Base-by-base conservation (phyloP, 2,797 vertebrate genomes). In the Anabacerthia variegaticeps region DNA sequence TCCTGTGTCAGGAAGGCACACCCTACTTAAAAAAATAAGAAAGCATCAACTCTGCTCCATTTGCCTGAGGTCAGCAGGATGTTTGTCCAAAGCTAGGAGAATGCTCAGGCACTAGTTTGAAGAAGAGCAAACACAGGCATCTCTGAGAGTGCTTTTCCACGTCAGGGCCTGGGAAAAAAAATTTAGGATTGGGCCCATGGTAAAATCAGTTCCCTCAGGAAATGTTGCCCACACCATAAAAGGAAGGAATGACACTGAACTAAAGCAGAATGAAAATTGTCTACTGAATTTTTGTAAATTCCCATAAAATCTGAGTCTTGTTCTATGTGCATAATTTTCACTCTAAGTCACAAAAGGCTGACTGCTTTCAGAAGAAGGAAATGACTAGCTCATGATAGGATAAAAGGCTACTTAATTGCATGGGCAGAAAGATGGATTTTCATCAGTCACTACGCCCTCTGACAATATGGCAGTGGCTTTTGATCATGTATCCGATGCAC, bases 61-160 rank as follows among this genome's bases (percentile, higher is more conserved):
- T 72, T 71, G 61, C 58, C 71, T 51, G 52, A 91, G 66, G 68
- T 88, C 85, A 90, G 0, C 27, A 63, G 59, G 76, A 87, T 76
- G 71, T 72, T 88, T 87, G 89, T 84, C 74, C 26, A 12, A 89
- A 84, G 66, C 76, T 39, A 88, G 18, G 3, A 63, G 73, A 51
- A 36, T 15, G 52, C 67, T 93, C 24, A 92, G 80, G 85, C 85
- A 75, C 26, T 37, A n/a, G 43, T 67, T 54, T 86, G 67, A 85
- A 83, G 90, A 81, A 73, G 73, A 85, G 59, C 87, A 91, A 96
- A 96, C 72, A 66, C 30, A 91, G n/a, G 75, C 85, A 95, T 67
- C 65, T 83, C 84, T 62, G 24, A 89, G 52, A 94, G 69, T 69
- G 44, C 63, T 92, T 88, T 95, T 95, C 91, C 82, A 63, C 5